Percentiles rank a stretch among this genome's conserved stretches.
phyloP scores from a whole-genome alignment of 2,888 invertebrate genomes.

The Eupithecia vulgata region DNA sequence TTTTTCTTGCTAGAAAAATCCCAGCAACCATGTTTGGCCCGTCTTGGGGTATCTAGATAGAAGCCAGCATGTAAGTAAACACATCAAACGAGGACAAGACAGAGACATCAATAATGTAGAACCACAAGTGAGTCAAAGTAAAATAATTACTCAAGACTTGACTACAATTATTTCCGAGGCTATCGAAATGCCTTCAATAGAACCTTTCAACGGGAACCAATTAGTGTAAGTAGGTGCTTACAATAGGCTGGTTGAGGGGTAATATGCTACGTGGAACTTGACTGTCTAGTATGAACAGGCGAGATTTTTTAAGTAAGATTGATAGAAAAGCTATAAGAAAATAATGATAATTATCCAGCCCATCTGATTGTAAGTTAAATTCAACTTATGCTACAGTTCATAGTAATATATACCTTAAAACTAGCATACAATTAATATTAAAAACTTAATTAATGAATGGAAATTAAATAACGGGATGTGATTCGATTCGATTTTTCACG shows the following conservation, averaged over 20 bases:
- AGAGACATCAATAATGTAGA: slow-evolving; percentile 9
- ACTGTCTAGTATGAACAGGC: background rate
- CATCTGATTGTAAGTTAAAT: too few species aligned
- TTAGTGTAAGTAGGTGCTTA: slow-evolving; percentile 63
- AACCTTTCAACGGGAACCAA: slow-evolving; percentile 66
- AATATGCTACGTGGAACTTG: background rate
- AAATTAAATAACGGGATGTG: too few species aligned
- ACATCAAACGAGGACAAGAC: background rate
- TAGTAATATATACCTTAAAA: too few species aligned
- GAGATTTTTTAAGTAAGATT: background rate
- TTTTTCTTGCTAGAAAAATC: too few species aligned
- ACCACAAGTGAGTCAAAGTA: slow-evolving; percentile 46
- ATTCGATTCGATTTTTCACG: too few species aligned
- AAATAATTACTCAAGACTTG: slow-evolving; percentile 61
- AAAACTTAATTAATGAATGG: too few species aligned
- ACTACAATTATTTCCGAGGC: slow-evolving; percentile 65
- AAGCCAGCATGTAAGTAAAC: background rate
- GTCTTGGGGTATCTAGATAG: background rate
- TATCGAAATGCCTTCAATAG: slow-evolving; percentile 57
- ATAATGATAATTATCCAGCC: too few species aligned
- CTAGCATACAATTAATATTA: too few species aligned
- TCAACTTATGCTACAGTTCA: too few species aligned
- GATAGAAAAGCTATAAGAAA: too few species aligned
- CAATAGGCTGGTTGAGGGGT: slow-evolving; percentile 24
- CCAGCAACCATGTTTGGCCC: too few species aligned